phyloP scores from a whole-genome alignment of 2,888 invertebrate genomes.

The Papilio protenor region DNA sequence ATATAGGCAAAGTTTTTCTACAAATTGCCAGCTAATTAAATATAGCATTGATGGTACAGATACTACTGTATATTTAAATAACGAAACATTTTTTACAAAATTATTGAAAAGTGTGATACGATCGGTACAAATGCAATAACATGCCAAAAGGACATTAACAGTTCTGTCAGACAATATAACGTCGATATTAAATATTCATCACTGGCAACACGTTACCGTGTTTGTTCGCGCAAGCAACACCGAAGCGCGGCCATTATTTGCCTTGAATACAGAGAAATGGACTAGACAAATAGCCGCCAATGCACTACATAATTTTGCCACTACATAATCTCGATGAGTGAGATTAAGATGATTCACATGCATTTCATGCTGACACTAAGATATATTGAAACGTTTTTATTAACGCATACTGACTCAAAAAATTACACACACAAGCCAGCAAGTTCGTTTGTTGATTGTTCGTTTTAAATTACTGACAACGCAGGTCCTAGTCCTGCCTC shows the following conservation, averaged over 20 bases:
- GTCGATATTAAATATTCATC: conserved; percentile 73
- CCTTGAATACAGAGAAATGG: background rate
- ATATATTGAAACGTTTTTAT: too few species aligned
- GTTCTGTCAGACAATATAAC: conserved; percentile 78
- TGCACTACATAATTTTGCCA: too few species aligned
- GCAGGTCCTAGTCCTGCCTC: background rate
- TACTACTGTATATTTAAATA: conserved; percentile 62
- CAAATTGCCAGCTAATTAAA: conserved; percentile 49
- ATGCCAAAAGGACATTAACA: conserved; percentile 82
- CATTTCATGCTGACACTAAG: too few species aligned
- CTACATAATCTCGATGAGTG: too few species aligned
- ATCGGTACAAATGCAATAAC: conserved; percentile 66
- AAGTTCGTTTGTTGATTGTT: background rate
- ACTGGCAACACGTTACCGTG: conserved; percentile 68
- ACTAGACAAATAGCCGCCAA: background rate
- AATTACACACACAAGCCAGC: background rate
- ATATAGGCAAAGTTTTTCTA: conserved; percentile 26
- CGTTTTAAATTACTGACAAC: too few species aligned
- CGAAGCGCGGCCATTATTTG: conserved; percentile 52
- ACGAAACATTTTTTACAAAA: conserved; percentile 58
- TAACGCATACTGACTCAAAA: too few species aligned
- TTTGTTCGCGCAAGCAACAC: conserved; percentile 74
- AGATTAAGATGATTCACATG: too few species aligned
- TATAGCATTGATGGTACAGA: conserved; percentile 52
- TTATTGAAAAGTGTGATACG: conserved; percentile 66